A percentile compares a stretch with the other conserved stretches of the same genome.
Evolutionary conservation across 1,140 invertebrate genomes (phyloP).

Genomic region (Cyclargus thomasi): DNA sequence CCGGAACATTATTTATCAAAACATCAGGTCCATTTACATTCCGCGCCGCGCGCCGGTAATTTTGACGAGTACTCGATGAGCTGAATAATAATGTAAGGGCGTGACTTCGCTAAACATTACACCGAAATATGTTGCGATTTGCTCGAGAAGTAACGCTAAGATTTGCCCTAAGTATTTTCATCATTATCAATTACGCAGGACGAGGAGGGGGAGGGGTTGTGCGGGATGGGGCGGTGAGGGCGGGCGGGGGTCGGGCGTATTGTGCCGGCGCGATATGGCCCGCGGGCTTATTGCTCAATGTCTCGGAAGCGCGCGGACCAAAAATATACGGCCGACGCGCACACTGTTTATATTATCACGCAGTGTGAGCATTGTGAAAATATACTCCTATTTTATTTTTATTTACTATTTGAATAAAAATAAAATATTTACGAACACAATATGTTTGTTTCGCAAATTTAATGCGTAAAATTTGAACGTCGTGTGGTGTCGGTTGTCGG

Average conservation of each 20-base stretch:
- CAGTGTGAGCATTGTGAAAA: background rate
- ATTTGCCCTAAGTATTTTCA: constrained; percentile 2
- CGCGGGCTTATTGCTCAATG: constrained; percentile 12
- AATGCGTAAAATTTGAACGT: too few species aligned
- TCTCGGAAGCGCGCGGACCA: constrained; percentile 3
- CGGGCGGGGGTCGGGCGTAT: background rate
- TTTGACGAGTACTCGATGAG: background rate
- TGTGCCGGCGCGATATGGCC: background rate
- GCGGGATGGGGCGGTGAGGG: too few species aligned
- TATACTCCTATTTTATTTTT: background rate
- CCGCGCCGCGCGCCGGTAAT: background rate
- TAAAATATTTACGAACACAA: background rate
- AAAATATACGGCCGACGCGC: background rate
- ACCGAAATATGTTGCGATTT: background rate
- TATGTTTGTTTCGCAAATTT: too few species aligned
- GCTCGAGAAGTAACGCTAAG: background rate
- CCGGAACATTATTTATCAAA: background rate
- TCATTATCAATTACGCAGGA: constrained; percentile 3
- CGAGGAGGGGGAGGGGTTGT: too few species aligned
- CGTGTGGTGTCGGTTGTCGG: too few species aligned
- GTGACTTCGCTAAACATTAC: background rate
- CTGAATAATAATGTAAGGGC: constrained; percentile 5
- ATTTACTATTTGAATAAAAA: background rate
- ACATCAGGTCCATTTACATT: background rate
- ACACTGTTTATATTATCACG: background rate